Evolutionary conservation across 2,113 vertebrate genomes (phyloP), one percentile per base, ranked within the genome.

Genomic region (Tachysurus vachellii): DNA sequence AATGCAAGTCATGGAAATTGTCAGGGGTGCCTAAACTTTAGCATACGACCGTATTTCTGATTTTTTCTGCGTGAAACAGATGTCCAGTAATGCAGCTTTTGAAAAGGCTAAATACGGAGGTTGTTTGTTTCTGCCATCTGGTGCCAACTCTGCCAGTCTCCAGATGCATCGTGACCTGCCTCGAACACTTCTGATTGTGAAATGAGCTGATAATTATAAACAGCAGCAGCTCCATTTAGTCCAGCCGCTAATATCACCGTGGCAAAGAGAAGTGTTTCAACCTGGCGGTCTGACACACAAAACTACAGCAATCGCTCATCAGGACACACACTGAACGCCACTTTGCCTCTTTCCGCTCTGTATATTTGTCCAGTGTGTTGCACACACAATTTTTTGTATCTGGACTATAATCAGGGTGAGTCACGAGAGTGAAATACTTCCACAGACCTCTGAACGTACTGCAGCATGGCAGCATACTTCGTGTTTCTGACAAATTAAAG

Each of bases 161-260:
- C 76, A 86, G 66, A 82, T 59, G 76, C 54, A 86, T 61, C 13
- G 36, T 21, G 42, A 79, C 94, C 94, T 95, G 94, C 92, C 92
- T 94, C 95, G 95, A 96, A 96, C 96, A 95, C 95, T 93, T 88
- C 94, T 95, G 95, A 96, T 96, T 97, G 95, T 96, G 94, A 96
- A 97, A 96, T 95, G 95, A 96, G 96, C 94, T 96, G 94, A 95
- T 96, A 96, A 97, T 96, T 96, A 95, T 95, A 95, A 96, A 95
- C 95, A 95, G 93, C 94, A 94, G 94, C 94, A 92, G 68, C 31
- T 82, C 94, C 80, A 75, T 94, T 95, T 93, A 93, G 94, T 93
- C 94, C 95, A 93, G 94, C 93, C 91, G 92, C 92, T 95, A 93
- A 95, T 95, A 93, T 94, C 95, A 95, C 94, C 91, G 94, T 96